A percentile compares a stretch with the other conserved stretches of the same genome.
Conservation (phyloP, 2,888 invertebrate species). For the Catocala nupta region DNA sequence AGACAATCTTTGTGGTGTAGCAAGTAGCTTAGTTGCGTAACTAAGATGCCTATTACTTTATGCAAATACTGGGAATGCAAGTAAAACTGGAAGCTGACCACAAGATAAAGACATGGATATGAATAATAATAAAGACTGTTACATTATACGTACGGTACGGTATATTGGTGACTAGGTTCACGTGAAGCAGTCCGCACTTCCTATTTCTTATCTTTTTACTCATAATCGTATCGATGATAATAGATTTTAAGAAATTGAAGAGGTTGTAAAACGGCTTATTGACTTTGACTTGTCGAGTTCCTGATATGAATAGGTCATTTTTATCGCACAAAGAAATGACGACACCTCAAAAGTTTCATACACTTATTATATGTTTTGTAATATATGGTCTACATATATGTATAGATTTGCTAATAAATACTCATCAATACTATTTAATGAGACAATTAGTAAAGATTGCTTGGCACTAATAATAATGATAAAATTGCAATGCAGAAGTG, state of each 20-base stretch:
- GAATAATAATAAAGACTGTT: too few species aligned
- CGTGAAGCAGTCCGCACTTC: constrained; percentile 5
- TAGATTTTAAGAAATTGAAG: constrained; percentile 17
- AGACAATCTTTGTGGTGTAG: too few species aligned
- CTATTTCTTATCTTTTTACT: constrained; percentile 21
- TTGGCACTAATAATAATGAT: too few species aligned
- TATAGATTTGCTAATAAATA: too few species aligned
- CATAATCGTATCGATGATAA: constrained; percentile 27
- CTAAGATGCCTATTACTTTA: background rate
- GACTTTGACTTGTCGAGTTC: constrained; percentile 20
- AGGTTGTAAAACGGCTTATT: constrained; percentile 6
- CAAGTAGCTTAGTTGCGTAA: background rate
- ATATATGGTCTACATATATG: too few species aligned
- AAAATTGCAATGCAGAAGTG: too few species aligned
- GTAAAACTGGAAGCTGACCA: constrained; percentile 1
- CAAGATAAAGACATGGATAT: constrained; percentile 1
- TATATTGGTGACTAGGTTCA: background rate
- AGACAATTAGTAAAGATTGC: too few species aligned
- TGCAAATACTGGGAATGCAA: background rate
- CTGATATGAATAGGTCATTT: constrained; percentile 32
- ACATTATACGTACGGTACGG: background rate
- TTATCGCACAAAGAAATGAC: constrained; percentile 14
- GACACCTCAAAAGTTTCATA: background rate
- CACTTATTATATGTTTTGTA: too few species aligned
- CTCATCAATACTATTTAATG: too few species aligned